Percentiles rank a stretch among this genome's conserved stretches.
These are phyloP conservation scores for Pelosia muscerda DNA, from an alignment of 2,888 invertebrate genomes.

Conservation along the genomic window DNA sequence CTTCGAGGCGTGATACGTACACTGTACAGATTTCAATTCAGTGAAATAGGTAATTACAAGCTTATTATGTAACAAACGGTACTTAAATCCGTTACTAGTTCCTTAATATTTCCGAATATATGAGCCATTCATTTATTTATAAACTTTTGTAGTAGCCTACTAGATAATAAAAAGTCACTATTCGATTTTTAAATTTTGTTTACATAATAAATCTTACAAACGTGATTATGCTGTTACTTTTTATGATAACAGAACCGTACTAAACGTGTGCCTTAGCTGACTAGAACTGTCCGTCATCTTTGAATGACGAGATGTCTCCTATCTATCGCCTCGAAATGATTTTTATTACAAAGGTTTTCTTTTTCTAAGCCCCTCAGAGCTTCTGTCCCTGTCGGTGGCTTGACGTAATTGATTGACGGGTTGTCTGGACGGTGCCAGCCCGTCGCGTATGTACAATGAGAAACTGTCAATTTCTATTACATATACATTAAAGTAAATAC, in stretches of 20 bases:
- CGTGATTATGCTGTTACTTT: background rate
- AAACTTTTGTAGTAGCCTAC: too few species aligned
- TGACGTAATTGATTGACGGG: background rate
- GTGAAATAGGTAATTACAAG: too few species aligned
- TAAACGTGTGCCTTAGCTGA: background rate
- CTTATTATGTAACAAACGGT: too few species aligned
- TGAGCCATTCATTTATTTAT: too few species aligned
- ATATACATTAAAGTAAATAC: too few species aligned
- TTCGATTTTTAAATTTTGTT: too few species aligned
- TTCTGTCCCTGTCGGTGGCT: background rate
- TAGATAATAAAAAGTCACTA: too few species aligned
- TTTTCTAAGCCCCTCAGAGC: background rate
- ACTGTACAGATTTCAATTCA: too few species aligned
- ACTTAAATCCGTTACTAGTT: too few species aligned
- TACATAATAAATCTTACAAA: background rate
- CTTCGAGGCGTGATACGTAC: too few species aligned
- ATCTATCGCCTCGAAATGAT: background rate
- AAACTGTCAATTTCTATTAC: background rate
- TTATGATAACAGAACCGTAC: background rate
- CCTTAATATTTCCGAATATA: too few species aligned
- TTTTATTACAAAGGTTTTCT: conserved; percentile 1
- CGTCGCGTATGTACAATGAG: background rate
- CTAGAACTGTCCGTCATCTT: too few species aligned
- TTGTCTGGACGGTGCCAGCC: background rate
- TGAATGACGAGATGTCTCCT: background rate